Evolutionary conservation across 2,113 vertebrate species (phyloP).

Genomic region (Meles meles): DNA sequence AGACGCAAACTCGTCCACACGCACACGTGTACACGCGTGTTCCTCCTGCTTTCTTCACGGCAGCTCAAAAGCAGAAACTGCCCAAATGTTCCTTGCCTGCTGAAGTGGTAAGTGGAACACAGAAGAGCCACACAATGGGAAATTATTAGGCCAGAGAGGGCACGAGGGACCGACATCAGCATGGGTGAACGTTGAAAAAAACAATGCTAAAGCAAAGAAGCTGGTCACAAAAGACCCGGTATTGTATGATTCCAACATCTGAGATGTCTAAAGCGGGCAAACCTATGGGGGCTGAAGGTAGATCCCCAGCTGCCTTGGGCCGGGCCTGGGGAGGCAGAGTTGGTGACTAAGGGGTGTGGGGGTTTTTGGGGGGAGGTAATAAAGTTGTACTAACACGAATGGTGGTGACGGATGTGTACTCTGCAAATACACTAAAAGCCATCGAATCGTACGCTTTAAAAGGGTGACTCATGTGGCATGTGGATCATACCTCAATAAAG

Average conservation of each 20-base stretch:
- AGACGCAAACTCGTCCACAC: background rate
- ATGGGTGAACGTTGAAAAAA: background rate
- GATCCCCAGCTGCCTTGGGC: background rate
- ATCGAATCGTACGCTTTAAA: background rate
- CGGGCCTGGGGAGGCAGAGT: background rate
- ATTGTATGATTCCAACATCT: background rate
- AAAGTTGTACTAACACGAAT: background rate
- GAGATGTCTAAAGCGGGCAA: background rate
- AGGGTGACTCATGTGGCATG: background rate
- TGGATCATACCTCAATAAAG: background rate
- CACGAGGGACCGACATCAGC: rapidly evolving
- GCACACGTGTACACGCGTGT: background rate
- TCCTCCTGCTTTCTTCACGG: background rate
- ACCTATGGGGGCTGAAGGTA: background rate
- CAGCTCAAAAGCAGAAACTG: background rate
- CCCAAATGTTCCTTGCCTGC: background rate
- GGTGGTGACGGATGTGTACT: background rate
- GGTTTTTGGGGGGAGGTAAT: background rate
- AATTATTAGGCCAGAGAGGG: background rate
- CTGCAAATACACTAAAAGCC: background rate
- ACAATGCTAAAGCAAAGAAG: background rate
- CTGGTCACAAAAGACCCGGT: background rate
- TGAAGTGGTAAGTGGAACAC: background rate
- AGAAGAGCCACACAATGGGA: background rate
- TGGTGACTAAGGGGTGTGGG: background rate